Conservation (phyloP, 2,888 invertebrate genomes). For the Dyspetes luteomarginatus region DNA sequence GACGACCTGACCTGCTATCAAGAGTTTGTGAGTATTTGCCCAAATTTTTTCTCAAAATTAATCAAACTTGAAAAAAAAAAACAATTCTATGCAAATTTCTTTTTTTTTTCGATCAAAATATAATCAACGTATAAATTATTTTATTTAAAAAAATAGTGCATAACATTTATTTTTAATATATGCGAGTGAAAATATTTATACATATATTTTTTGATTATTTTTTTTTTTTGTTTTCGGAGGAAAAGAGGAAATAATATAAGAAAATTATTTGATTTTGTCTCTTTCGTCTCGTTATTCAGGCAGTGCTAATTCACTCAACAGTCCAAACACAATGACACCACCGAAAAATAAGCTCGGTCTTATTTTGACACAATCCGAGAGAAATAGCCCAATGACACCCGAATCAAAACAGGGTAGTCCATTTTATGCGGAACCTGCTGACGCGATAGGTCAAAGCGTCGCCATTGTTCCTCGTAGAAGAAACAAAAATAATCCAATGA, state of each 20-base stretch:
- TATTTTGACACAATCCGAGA: conserved; percentile 78
- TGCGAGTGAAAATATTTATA: too few relatives aligned
- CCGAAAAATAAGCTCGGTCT: conserved; percentile 80
- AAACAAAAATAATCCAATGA: conserved; percentile 76
- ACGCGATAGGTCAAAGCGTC: conserved; percentile 87
- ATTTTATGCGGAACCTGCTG: conserved; percentile 95
- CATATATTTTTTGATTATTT: not conserved
- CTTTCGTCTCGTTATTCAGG: conserved; percentile 78
- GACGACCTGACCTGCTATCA: conserved; percentile 80
- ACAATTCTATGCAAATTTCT: too few relatives aligned
- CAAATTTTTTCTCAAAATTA: too few relatives aligned
- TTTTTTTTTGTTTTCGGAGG: not conserved
- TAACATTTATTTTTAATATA: too few relatives aligned
- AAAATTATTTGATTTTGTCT: too few relatives aligned
- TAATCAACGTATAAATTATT: too few relatives aligned
- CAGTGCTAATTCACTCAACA: conserved; percentile 86
- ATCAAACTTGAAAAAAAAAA: too few relatives aligned
- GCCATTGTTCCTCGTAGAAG: conserved; percentile 77
- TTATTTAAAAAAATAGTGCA: too few relatives aligned
- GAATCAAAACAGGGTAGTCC: conserved; percentile 90
- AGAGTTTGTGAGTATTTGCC: conserved; percentile 80
- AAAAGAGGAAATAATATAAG: too few relatives aligned
- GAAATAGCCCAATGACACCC: conserved; percentile 79
- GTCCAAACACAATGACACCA: conserved; percentile 79
- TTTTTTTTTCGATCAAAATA: too few relatives aligned